phyloP scores from a whole-genome alignment of 2,797 vertebrate genomes.

The Myotis vivesi region DNA sequence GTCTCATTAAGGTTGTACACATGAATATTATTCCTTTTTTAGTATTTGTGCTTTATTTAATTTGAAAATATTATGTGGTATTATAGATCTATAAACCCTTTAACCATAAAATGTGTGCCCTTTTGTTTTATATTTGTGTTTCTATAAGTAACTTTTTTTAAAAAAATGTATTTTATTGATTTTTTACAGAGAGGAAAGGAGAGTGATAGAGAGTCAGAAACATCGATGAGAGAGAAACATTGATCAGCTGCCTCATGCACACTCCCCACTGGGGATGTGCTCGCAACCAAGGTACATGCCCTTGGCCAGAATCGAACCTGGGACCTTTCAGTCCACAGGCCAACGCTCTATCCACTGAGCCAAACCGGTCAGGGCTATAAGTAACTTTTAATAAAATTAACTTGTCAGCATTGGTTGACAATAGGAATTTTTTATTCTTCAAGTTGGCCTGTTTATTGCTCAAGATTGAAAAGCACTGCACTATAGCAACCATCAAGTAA shows the following conservation, averaged over 20 bases:
- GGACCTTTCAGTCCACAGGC: too few relatives aligned
- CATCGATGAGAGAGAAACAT: too few relatives aligned
- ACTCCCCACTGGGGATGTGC: too few relatives aligned
- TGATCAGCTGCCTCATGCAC: too few relatives aligned
- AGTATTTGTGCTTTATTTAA: not conserved
- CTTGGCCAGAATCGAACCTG: too few relatives aligned
- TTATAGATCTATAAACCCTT: not conserved
- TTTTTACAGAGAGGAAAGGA: too few relatives aligned
- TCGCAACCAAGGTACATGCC: too few relatives aligned
- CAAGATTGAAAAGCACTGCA: not conserved
- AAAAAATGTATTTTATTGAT: too few relatives aligned
- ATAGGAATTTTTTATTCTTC: not conserved
- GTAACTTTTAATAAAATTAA: slow-evolving; percentile 10
- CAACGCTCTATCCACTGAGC: too few relatives aligned
- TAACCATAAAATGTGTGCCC: not conserved
- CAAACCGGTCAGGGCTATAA: too few relatives aligned
- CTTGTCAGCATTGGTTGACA: not conserved
- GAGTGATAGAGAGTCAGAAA: too few relatives aligned
- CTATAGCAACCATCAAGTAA: not conserved
- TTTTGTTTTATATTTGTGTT: slow-evolving; percentile 27
- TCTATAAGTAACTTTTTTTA: not conserved
- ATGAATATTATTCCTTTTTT: slow-evolving; percentile 11
- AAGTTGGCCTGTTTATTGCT: not conserved
- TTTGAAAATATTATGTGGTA: slow-evolving; percentile 17
- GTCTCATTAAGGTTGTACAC: not conserved